Percentiles rank a stretch among this genome's conserved stretches.
Conservation (phyloP, 2,888 invertebrate genomes). For the Phengaris arion region DNA sequence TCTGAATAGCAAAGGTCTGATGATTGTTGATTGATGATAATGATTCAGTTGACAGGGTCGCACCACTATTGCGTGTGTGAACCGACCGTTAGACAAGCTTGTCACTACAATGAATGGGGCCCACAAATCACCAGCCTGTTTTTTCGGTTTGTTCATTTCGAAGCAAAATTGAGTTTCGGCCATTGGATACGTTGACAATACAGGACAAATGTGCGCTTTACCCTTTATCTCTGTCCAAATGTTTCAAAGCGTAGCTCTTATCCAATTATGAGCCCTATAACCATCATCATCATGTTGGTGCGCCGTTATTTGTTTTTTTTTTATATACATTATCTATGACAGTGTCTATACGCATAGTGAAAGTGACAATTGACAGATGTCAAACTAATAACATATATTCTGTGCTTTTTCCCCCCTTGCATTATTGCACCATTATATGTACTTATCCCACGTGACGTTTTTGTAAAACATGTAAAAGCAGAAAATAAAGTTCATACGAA, state of each 20-base stretch:
- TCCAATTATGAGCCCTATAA: background rate
- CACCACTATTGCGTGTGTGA: background rate
- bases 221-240: conserved; percentile 1
- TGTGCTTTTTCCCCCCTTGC: no score
- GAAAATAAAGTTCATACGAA: no score
- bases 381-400: no score
- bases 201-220: conserved; percentile 39
- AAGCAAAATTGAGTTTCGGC: conserved; percentile 69
- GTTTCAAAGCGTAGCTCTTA: background rate
- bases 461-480: no score
- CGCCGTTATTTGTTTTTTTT: no score
- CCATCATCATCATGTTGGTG: background rate
- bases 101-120: conserved; percentile 74
- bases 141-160: conserved; percentile 72
- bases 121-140: conserved; percentile 74
- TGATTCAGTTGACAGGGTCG: conserved; percentile 3
- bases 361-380: no score
- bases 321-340: no score
- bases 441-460: no score
- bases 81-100: conserved; percentile 54
- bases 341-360: no score
- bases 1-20: background rate
- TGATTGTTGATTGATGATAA: background rate
- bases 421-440: no score
- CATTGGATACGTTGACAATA: conserved; percentile 53